These are phyloP conservation scores for Vultur gryphus DNA, from an alignment of 2,797 vertebrate genomes.

Conservation along the genomic window DNA sequence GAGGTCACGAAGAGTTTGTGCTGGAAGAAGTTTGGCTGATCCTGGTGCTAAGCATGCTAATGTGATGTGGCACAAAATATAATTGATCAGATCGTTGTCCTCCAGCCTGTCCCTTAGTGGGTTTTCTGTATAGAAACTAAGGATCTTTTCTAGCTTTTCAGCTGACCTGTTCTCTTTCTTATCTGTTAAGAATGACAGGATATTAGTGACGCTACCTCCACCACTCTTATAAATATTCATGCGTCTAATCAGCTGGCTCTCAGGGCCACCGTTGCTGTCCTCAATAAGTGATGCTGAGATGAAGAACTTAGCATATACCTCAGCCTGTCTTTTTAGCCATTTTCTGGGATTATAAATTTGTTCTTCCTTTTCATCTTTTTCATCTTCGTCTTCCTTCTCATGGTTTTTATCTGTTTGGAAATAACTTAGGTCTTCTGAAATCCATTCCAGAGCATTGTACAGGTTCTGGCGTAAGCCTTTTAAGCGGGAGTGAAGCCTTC, in stretches of 20 bases:
- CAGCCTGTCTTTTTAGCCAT: slow-evolving; percentile 76
- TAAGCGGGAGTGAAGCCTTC: slow-evolving; percentile 71
- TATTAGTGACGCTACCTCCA: slow-evolving; percentile 79
- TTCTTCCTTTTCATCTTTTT: slow-evolving; percentile 67
- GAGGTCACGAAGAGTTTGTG: slow-evolving; percentile 70
- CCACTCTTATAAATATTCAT: slow-evolving; percentile 77
- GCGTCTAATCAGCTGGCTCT: slow-evolving; percentile 67
- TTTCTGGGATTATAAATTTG: slow-evolving; percentile 71
- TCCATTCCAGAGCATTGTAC: slow-evolving; percentile 79
- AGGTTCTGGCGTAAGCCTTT: slow-evolving; percentile 76
- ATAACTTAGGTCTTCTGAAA: slow-evolving; percentile 83
- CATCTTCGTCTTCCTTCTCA: slow-evolving; percentile 58
- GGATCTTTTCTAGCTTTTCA: slow-evolving; percentile 66
- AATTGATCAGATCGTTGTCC: slow-evolving; percentile 75
- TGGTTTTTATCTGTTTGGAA: slow-evolving; percentile 81
- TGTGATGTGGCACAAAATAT: slow-evolving; percentile 75
- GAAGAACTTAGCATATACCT: slow-evolving; percentile 77
- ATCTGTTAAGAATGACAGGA: slow-evolving; percentile 76
- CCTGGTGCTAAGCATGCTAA: slow-evolving; percentile 72
- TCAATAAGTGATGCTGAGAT: background rate
- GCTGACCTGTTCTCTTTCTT: slow-evolving; percentile 53
- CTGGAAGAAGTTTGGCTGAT: slow-evolving; percentile 53
- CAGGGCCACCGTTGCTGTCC: background rate
- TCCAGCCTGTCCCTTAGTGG: slow-evolving; percentile 51
- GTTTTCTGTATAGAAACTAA: slow-evolving; percentile 74